These are phyloP conservation scores for Colinus virginianus DNA, from an alignment of 2,113 vertebrate species.

Conservation along the genomic window DNA sequence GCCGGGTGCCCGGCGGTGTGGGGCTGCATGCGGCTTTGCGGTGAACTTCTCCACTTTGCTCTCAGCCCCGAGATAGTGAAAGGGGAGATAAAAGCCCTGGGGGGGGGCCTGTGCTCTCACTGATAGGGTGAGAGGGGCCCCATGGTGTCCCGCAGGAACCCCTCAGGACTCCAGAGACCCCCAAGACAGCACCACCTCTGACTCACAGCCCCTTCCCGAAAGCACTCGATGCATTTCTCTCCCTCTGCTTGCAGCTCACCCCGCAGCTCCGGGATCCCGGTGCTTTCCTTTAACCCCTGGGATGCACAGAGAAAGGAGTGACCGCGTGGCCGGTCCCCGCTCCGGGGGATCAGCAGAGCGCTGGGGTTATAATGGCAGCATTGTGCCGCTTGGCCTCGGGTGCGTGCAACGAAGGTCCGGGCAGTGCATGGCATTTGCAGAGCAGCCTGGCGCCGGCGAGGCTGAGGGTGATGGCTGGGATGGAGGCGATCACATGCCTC, in stretches of 20 bases:
- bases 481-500: slow-evolving; percentile 26
- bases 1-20: background rate
- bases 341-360: fast-evolving
- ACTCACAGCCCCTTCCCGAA: fast-evolving
- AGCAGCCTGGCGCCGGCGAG: background rate
- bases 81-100: background rate
- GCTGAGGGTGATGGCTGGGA: fast-evolving
- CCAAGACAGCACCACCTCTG: background rate
- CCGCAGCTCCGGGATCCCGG: fast-evolving
- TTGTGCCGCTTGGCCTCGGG: background rate
- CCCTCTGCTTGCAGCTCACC: background rate
- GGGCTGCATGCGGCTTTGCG: fast-evolving
- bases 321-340: fast-evolving
- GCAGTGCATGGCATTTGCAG: background rate
- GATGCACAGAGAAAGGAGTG: background rate
- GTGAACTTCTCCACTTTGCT: background rate
- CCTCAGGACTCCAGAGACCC: background rate
- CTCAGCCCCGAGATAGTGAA: background rate
- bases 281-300: background rate
- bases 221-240: background rate
- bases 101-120: background rate
- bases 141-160: too few relatives aligned
- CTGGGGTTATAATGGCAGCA: background rate
- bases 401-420: fast-evolving
- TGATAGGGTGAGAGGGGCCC: background rate